These are phyloP conservation scores for Plutomurus gul DNA, from an alignment of 1,140 invertebrate genomes.

Conservation along the genomic window DNA sequence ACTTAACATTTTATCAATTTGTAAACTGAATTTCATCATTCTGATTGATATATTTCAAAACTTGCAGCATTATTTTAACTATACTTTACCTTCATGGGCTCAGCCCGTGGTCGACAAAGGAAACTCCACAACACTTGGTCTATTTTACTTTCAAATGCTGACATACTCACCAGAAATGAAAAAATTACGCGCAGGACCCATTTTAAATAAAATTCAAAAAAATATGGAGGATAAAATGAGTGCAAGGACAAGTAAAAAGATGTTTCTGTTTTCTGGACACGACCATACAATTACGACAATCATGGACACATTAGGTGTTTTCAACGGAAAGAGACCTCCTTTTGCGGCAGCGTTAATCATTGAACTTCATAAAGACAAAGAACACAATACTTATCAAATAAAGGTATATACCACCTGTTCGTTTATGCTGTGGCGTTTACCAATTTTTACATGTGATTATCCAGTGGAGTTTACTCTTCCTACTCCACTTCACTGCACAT, in stretches of 20 bases:
- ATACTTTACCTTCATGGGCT: conserved; percentile 9
- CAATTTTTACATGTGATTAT: no score
- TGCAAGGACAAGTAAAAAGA: conserved; percentile 59
- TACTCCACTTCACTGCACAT: neutral
- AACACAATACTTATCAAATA: conserved; percentile 20
- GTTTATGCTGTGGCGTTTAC: no score
- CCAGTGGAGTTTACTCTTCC: no score
- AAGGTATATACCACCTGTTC: conserved; percentile 10
- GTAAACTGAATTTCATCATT: neutral
- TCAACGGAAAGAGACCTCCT: conserved; percentile 71
- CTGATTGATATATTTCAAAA: neutral
- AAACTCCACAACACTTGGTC: neutral
- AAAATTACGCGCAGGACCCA: neutral
- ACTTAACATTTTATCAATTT: neutral
- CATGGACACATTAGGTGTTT: conserved; percentile 73
- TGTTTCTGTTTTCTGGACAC: conserved; percentile 78
- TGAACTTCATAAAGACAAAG: conserved; percentile 64
- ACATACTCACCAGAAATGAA: conserved; percentile 17
- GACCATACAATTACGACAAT: conserved; percentile 80
- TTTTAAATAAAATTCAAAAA: neutral
- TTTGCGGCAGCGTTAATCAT: conserved; percentile 73
- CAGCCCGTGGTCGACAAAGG: neutral
- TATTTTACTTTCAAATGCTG: neutral
- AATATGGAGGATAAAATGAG: neutral
- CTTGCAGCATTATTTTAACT: neutral